A percentile compares a stretch with the other conserved stretches of the same genome.
Conservation (phyloP, 2,888 invertebrate genomes). For the Dryadula phaetusa region DNA sequence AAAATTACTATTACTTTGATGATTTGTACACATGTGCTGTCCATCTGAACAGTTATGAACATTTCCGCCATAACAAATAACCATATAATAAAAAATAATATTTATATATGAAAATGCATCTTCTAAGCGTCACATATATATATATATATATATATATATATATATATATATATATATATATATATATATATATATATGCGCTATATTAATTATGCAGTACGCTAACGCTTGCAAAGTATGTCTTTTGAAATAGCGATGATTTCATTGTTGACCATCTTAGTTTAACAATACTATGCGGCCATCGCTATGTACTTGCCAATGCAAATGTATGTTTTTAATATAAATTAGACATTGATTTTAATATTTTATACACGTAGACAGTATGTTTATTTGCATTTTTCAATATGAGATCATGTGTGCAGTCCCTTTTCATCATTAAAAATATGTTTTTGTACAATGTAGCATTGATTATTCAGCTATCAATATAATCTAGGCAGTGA, state of each 20-base stretch:
- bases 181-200: background rate
- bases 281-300: slow-evolving; percentile 17
- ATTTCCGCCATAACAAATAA: too few species aligned
- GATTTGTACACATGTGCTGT: too few species aligned
- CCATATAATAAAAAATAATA: too few species aligned
- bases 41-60: too few species aligned
- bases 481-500: too few species aligned
- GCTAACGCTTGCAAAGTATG: background rate
- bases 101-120: background rate
- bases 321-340: slow-evolving; percentile 23
- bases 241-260: slow-evolving; percentile 32
- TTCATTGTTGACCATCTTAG: slow-evolving; percentile 34
- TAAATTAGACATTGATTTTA: slow-evolving; percentile 25
- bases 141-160: background rate
- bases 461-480: too few species aligned
- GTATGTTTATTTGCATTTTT: background rate
- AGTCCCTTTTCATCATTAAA: background rate
- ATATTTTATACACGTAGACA: slow-evolving; percentile 23
- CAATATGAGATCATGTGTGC: background rate
- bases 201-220: slow-evolving; percentile 1
- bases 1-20: too few species aligned
- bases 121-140: too few species aligned
- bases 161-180: background rate
- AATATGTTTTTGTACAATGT: background rate
- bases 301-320: background rate